Percentiles rank a stretch among this genome's conserved stretches.
These are phyloP conservation scores for Psittacula cyanocephala DNA, from an alignment of 2,113 vertebrate species.

Conservation along the genomic window DNA sequence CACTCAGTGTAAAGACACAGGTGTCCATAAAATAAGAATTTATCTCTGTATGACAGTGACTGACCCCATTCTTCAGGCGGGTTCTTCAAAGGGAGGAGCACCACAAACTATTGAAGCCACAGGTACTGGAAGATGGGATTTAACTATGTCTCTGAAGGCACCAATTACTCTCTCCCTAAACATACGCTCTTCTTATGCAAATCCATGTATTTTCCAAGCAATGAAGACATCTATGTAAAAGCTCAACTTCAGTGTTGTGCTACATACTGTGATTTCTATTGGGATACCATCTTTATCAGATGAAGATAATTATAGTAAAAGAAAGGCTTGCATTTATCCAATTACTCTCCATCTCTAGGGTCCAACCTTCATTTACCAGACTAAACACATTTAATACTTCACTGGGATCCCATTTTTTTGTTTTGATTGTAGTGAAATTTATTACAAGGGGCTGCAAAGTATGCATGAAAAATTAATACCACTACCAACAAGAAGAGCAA, in stretches of 20 bases:
- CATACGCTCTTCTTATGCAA: not conserved
- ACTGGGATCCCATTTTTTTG: conserved; percentile 49
- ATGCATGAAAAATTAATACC: conserved; percentile 5
- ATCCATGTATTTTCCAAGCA: conserved; percentile 11
- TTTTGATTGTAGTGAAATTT: conserved; percentile 51
- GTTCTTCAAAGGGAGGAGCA: not conserved
- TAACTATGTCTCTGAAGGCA: not conserved
- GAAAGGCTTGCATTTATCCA: conserved; percentile 43
- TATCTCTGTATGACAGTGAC: not conserved
- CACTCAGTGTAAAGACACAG: not conserved
- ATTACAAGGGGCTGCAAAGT: conserved; percentile 52
- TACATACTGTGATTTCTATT: conserved; percentile 11
- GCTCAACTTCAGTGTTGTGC: not conserved
- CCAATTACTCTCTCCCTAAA: not conserved
- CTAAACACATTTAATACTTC: conserved; percentile 60
- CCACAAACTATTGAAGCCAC: not conserved
- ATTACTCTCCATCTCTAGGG: conserved; percentile 57
- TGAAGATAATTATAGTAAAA: conserved; percentile 40
- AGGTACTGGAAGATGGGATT: not conserved
- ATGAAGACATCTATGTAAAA: conserved; percentile 16
- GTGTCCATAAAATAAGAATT: not conserved
- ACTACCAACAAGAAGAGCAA: conserved; percentile 23
- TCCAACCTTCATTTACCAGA: conserved; percentile 54
- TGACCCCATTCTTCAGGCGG: not conserved
- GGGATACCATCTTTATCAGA: conserved; percentile 41